Conservation (phyloP, 2,888 invertebrate genomes). For the Plagodis pulveraria region DNA sequence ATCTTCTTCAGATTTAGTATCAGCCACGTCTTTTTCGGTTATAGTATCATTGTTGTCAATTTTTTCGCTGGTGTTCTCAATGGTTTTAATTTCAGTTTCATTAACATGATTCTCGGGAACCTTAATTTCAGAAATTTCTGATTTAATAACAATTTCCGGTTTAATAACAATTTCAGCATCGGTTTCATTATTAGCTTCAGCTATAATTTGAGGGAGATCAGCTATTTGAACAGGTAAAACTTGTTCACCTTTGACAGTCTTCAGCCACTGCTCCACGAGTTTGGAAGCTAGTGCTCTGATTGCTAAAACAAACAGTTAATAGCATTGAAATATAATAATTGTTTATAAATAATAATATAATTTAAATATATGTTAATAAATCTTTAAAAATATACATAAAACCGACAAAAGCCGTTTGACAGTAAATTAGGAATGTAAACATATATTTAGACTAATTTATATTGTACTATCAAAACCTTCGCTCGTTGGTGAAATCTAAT, state of each 20-base stretch:
- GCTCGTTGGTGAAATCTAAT: too few relatives aligned
- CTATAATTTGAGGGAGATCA: conserved; percentile 71
- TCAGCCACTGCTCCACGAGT: conserved; percentile 95
- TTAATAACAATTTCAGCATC: conserved; percentile 41
- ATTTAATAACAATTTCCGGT: conserved; percentile 41
- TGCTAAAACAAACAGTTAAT: conserved; percentile 74
- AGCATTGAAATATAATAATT: too few relatives aligned
- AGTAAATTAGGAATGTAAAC: too few relatives aligned
- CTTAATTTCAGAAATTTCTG: conserved; percentile 38
- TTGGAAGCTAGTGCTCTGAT: conserved; percentile 91
- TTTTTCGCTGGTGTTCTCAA: conserved; percentile 18
- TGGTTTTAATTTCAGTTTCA: conserved; percentile 26
- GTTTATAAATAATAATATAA: too few relatives aligned
- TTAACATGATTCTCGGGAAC: conserved; percentile 31
- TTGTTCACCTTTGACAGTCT: conserved; percentile 92
- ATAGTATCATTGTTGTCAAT: conserved; percentile 17
- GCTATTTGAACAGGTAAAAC: conserved; percentile 69
- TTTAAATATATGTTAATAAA: too few relatives aligned
- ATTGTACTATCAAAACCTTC: too few relatives aligned
- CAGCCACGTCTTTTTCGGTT: conserved; percentile 35
- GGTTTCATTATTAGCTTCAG: conserved; percentile 55
- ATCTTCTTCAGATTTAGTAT: conserved; percentile 33
- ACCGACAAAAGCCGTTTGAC: too few relatives aligned
- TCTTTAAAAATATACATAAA: not conserved
- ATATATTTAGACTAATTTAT: too few relatives aligned